A percentile compares a stretch with the other conserved stretches of the same genome.
phyloP scores from a whole-genome alignment of 2,797 vertebrate genomes.

The Pseudomugil tenellus region DNA sequence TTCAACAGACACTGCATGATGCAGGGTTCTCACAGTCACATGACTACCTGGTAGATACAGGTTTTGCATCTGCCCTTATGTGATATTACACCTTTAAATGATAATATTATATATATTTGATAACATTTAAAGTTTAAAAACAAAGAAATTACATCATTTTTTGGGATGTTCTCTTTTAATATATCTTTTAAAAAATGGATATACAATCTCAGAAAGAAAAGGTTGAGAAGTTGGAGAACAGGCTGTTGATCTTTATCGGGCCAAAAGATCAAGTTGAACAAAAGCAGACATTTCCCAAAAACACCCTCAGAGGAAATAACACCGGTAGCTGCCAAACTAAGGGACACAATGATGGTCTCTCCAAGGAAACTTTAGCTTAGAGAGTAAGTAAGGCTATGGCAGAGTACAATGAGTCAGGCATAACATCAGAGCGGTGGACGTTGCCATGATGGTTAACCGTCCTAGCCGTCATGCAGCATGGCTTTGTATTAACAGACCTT shows the following conservation, averaged over 20 bases:
- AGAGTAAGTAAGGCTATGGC: not conserved
- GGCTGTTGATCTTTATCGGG: conserved; percentile 29
- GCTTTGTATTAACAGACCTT: not conserved
- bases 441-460: not conserved
- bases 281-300: not conserved
- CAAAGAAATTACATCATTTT: conserved; percentile 6
- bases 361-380: not conserved
- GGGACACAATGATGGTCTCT: not conserved
- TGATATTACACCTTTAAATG: too few species aligned
- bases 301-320: not conserved
- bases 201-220: conserved; percentile 79
- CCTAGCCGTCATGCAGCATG: not conserved
- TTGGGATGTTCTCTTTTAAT: conserved; percentile 76
- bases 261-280: conserved; percentile 11
- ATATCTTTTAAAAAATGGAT: conserved; percentile 79
- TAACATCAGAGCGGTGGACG: not conserved
- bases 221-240: conserved; percentile 45
- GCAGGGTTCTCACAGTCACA: too few species aligned
- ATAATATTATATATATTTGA: too few species aligned
- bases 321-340: not conserved
- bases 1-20: too few species aligned
- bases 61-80: too few species aligned
- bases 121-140: not conserved
- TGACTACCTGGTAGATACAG: too few species aligned
- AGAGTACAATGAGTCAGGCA: not conserved